These are phyloP conservation scores for Chlorops oryzae DNA, from an alignment of 1,140 invertebrate genomes.

Conservation along the genomic window DNA sequence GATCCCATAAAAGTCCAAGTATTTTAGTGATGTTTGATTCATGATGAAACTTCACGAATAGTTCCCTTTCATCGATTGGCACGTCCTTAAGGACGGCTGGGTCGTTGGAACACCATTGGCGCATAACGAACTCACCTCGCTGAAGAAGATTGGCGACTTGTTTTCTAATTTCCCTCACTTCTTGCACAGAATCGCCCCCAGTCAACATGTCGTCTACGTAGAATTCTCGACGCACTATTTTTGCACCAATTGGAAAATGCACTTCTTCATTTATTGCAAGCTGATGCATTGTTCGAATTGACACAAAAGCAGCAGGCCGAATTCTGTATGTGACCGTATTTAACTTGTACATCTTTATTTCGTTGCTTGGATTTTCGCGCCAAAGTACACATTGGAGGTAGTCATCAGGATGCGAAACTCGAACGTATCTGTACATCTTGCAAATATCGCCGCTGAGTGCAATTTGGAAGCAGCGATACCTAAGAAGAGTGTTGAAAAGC, in stretches of 20 bases:
- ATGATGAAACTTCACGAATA: too few species aligned
- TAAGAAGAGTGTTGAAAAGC: too few species aligned
- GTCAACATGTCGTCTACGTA: constrained; percentile 44
- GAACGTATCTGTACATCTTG: constrained; percentile 48
- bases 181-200: constrained; percentile 28
- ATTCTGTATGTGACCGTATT: constrained; percentile 47
- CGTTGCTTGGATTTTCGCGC: constrained; percentile 20
- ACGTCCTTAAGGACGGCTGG: constrained; percentile 14
- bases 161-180: constrained; percentile 26
- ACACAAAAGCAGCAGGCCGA: constrained; percentile 38
- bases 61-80: too few species aligned
- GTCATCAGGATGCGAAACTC: constrained; percentile 27
- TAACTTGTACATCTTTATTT: constrained; percentile 33
- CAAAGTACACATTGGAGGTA: constrained; percentile 48
- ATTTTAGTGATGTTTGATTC: too few species aligned
- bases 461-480: constrained; percentile 27
- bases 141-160: constrained; percentile 23
- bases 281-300: too few species aligned
- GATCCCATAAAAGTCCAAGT: too few species aligned
- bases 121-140: constrained; percentile 37
- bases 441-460: constrained; percentile 38
- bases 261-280: constrained; percentile 29
- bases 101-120: constrained; percentile 41
- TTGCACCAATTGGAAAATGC: constrained; percentile 25
- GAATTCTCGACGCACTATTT: constrained; percentile 25